Conservation (phyloP, 1,140 invertebrate genomes). For the Bombus haemorrhoidalis region DNA sequence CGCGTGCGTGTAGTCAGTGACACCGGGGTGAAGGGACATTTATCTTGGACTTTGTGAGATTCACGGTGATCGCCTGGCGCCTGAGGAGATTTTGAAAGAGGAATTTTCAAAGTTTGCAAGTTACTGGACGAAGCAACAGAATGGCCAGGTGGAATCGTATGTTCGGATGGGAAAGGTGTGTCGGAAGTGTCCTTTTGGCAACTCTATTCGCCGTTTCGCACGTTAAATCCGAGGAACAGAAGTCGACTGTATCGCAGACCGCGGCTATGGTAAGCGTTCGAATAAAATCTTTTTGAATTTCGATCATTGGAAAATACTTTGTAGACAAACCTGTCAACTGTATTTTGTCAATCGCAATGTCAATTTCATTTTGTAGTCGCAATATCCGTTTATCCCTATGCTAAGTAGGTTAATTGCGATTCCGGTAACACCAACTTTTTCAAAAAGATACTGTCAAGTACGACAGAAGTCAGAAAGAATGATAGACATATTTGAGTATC, state of each 20-base stretch:
- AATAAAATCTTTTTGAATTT: too few species aligned
- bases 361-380: too few species aligned
- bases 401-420: too few species aligned
- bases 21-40: background rate
- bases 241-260: constrained; percentile 13
- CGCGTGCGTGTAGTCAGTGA: constrained; percentile 27
- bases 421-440: too few species aligned
- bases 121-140: background rate
- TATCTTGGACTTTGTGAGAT: background rate
- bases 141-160: constrained; percentile 30
- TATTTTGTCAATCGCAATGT: too few species aligned
- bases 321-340: too few species aligned
- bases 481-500: background rate
- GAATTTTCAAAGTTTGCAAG: background rate
- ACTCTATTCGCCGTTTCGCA: background rate
- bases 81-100: too few species aligned
- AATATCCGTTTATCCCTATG: too few species aligned
- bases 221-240: background rate
- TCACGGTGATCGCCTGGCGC: background rate
- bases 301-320: too few species aligned
- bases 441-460: too few species aligned
- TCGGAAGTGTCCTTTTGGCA: constrained; percentile 33
- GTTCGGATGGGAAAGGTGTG: constrained; percentile 35
- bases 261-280: constrained; percentile 39
- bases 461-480: too few species aligned